These are phyloP conservation scores for Neodiprion virginianus DNA, from an alignment of 1,140 invertebrate species.

Conservation along the genomic window DNA sequence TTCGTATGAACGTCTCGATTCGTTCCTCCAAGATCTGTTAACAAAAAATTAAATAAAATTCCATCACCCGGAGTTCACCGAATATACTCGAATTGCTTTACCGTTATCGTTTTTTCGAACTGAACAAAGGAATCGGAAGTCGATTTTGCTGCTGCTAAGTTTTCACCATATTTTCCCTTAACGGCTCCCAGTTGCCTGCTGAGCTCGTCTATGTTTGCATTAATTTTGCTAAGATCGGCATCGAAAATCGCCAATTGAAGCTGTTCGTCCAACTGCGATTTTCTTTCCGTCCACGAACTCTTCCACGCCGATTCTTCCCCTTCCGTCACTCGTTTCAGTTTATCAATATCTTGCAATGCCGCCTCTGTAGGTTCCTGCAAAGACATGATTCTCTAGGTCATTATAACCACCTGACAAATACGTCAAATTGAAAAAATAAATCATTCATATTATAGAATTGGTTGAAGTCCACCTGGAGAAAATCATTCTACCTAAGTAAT, in stretches of 20 bases:
- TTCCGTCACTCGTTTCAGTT: constrained; percentile 70
- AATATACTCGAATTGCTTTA: constrained; percentile 52
- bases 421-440: constrained; percentile 49
- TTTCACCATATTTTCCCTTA: constrained; percentile 76
- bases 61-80: neutral
- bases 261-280: constrained; percentile 69
- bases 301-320: constrained; percentile 65
- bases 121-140: constrained; percentile 76
- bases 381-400: constrained; percentile 21
- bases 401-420: constrained; percentile 23
- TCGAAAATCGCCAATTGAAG: constrained; percentile 74
- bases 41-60: constrained; percentile 32
- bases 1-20: constrained; percentile 76
- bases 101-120: constrained; percentile 82
- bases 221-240: constrained; percentile 76
- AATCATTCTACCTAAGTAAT: constrained; percentile 56
- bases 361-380: constrained; percentile 73
- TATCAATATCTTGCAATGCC: constrained; percentile 73
- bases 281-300: constrained; percentile 66
- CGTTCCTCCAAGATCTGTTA: constrained; percentile 74
- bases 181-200: constrained; percentile 69
- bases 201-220: constrained; percentile 73
- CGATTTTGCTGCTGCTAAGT: constrained; percentile 71
- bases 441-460: neutral
- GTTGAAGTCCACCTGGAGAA: neutral